A percentile compares a stretch with the other conserved stretches of the same genome.
These are phyloP conservation scores for Achlya flavicornis DNA, from an alignment of 2,888 invertebrate genomes.

Conservation along the genomic window DNA sequence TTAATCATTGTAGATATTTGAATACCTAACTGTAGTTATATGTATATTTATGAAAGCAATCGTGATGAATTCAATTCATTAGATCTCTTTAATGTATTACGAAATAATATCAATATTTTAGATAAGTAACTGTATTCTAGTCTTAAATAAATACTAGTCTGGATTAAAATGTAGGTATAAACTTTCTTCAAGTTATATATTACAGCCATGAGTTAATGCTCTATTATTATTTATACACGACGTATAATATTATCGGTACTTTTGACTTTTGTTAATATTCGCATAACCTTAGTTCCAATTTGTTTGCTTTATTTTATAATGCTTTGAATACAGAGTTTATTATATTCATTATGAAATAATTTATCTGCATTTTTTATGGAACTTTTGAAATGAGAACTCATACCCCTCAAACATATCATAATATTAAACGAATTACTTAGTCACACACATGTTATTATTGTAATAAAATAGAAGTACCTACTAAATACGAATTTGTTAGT, in stretches of 20 bases:
- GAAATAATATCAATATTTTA: constrained; percentile 1
- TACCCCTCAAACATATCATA: constrained; percentile 18
- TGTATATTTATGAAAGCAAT: constrained; percentile 42
- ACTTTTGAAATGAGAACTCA: not conserved
- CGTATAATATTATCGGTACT: too few relatives aligned
- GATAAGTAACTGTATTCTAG: constrained; percentile 18
- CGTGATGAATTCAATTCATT: constrained; percentile 58
- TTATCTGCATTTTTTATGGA: not conserved
- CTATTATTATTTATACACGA: too few relatives aligned
- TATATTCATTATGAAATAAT: not conserved
- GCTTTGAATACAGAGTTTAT: not conserved
- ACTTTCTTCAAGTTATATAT: not conserved
- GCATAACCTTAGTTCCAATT: too few relatives aligned
- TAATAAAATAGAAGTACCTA: constrained; percentile 14
- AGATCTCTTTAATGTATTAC: constrained; percentile 15
- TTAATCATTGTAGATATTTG: not conserved
- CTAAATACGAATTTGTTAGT: constrained; percentile 6
- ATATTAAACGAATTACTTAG: constrained; percentile 2
- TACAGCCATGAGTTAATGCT: too few relatives aligned
- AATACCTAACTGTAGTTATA: not conserved
- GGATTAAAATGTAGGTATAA: not conserved
- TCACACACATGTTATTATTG: constrained; percentile 7
- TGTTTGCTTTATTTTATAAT: not conserved
- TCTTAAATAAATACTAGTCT: constrained; percentile 12
- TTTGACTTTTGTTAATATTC: too few relatives aligned